Evolutionary conservation across 2,797 vertebrate species (phyloP), one percentile per base, ranked within the genome.

Genomic region (Thalassophryne amazonica): DNA sequence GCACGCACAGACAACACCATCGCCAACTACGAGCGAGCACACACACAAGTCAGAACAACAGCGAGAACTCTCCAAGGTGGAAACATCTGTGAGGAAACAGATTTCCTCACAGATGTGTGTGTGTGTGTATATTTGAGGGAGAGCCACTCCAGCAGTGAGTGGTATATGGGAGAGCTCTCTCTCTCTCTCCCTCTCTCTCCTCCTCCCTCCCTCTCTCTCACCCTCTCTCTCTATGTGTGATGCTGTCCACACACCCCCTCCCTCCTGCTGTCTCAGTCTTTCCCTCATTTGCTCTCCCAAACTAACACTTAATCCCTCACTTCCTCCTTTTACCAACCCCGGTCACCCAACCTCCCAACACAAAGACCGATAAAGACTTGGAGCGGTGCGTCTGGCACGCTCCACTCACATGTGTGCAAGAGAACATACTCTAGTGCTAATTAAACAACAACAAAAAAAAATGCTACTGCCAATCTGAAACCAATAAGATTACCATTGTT

Each of bases 231-330:
- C 18, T 20, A 15, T 13, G 56, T 28, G 40, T 22, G 25, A 43
- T 69, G 69, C 66, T 30, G 60, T 61, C 30, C 70, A 81, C 41
- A 38, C 69, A 71, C 42, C 47, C 68, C 78, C 66, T 51, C 49
- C 31, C 68, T 54, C 76, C 71, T 73, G 52, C 42, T 76, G 61
- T 37, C 51, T 76, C 60, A 67, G 29, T 55, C 33, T 48, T 28
- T 66, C 46, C 54, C 52, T 69, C 73, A 47, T 33, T 12, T 17
- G 24, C 17, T 38, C 27, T 17, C 37, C 22, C 24, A 23, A 22
- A 29, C 35, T 67, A n/a, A n/a, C 33, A 8, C 66, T 74, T 85
- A 87, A 88, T 89, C 85, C 80, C 66, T 72, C 4, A 4, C 60
- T 70, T 67, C n/a, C 48, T 25, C 41, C 34, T 22, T 25, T 48